These are phyloP conservation scores for Polyergus mexicanus DNA, from an alignment of 1,140 invertebrate species.

Conservation along the genomic window DNA sequence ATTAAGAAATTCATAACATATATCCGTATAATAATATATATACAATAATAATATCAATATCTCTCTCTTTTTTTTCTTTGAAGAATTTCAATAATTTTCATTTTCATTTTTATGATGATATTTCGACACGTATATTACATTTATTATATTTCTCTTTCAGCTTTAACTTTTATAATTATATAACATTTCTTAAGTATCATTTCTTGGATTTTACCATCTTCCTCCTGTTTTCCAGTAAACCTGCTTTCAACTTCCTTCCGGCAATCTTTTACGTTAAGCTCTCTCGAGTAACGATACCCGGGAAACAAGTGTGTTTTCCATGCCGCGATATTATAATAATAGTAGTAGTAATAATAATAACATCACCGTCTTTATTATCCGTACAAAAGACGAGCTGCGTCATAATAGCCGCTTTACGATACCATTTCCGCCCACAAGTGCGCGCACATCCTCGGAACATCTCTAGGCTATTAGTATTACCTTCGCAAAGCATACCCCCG, in stretches of 20 bases:
- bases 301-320: conserved; percentile 60
- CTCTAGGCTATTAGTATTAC: conserved; percentile 60
- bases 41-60: background rate
- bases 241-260: conserved; percentile 24
- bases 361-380: conserved; percentile 54
- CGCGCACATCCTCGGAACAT: conserved; percentile 48
- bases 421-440: conserved; percentile 59
- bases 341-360: conserved; percentile 59
- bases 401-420: conserved; percentile 62
- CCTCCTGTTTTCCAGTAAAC: background rate
- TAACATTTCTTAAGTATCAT: conserved; percentile 11
- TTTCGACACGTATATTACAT: background rate
- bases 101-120: background rate
- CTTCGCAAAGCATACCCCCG: conserved; percentile 56
- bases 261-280: conserved; percentile 13
- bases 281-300: conserved; percentile 52
- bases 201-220: background rate
- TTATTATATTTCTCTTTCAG: background rate
- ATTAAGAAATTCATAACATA: background rate
- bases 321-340: conserved; percentile 62
- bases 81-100: background rate
- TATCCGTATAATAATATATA: background rate
- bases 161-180: background rate
- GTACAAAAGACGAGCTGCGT: conserved; percentile 43
- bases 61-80: background rate